Evolutionary conservation across 1,140 invertebrate species (phyloP).

Genomic region (Neotoxoptera formosana): DNA sequence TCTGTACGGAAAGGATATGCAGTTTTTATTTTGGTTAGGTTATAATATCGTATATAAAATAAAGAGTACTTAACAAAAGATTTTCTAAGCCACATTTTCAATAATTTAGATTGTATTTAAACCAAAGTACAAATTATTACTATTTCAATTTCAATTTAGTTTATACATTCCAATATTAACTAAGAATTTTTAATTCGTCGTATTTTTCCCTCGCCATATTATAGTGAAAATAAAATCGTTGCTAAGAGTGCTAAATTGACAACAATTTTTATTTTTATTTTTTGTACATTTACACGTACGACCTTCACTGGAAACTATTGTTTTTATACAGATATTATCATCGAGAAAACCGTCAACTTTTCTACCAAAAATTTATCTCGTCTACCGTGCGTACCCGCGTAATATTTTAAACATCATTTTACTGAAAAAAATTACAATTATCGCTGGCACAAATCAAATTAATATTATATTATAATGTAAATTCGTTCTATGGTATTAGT

Average conservation of each 20-base stretch:
- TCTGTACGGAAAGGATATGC: background rate
- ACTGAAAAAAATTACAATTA: background rate
- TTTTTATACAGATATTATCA: slow-evolving; percentile 41
- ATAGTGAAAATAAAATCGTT: background rate
- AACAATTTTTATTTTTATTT: slow-evolving; percentile 21
- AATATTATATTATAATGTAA: slow-evolving; percentile 21
- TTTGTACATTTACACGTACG: slow-evolving; percentile 46
- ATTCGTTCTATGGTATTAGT: background rate
- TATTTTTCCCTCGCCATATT: background rate
- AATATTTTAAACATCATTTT: background rate
- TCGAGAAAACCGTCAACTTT: slow-evolving; percentile 21
- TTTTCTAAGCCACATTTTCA: background rate
- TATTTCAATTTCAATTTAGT: background rate
- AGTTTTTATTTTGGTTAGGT: background rate
- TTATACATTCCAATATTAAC: background rate
- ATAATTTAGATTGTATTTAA: background rate
- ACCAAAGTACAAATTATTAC: background rate
- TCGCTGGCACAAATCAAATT: background rate
- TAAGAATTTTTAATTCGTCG: slow-evolving; percentile 17
- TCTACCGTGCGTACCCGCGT: background rate
- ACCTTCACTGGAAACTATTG: slow-evolving; percentile 52
- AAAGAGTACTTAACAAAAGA: background rate
- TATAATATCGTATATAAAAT: background rate
- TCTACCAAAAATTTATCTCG: background rate
- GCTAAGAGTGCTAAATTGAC: slow-evolving; percentile 22